A percentile compares a stretch with the other conserved stretches of the same genome.
Conservation (phyloP, 2,113 vertebrate genomes). For the Campylorhamphus procurvoides region DNA sequence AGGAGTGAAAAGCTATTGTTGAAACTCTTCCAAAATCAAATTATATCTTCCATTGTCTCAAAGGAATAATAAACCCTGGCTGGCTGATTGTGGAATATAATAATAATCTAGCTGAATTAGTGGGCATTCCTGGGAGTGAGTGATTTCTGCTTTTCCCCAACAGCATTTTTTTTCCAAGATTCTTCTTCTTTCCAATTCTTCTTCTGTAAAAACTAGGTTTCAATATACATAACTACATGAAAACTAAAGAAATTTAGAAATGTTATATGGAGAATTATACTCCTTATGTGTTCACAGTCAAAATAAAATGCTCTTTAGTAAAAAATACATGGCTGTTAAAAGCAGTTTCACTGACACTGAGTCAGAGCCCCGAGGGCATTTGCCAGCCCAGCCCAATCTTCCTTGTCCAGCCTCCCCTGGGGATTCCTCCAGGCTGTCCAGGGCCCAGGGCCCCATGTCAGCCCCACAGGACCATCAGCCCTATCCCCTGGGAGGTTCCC, state of each 20-base stretch:
- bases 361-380: not conserved
- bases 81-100: constrained; percentile 37
- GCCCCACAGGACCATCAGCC: not conserved
- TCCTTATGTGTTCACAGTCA: not conserved
- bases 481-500: not conserved
- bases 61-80: constrained; percentile 52
- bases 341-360: not conserved
- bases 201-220: not conserved
- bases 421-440: not conserved
- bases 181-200: not conserved
- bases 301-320: not conserved
- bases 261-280: not conserved
- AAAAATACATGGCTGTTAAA: not conserved
- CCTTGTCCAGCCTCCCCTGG: not conserved
- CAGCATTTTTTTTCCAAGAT: not conserved
- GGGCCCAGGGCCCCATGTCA: not conserved
- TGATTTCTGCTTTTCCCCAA: constrained; percentile 29
- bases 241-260: not conserved
- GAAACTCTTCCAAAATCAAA: constrained; percentile 50
- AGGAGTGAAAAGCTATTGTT: not conserved
- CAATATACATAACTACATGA: not conserved
- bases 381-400: not conserved
- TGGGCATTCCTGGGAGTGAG: constrained; percentile 35
- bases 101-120: constrained; percentile 48
- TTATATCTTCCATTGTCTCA: constrained; percentile 51